phyloP scores from a whole-genome alignment of 1,140 invertebrate genomes.

The Anastrepha ludens region DNA sequence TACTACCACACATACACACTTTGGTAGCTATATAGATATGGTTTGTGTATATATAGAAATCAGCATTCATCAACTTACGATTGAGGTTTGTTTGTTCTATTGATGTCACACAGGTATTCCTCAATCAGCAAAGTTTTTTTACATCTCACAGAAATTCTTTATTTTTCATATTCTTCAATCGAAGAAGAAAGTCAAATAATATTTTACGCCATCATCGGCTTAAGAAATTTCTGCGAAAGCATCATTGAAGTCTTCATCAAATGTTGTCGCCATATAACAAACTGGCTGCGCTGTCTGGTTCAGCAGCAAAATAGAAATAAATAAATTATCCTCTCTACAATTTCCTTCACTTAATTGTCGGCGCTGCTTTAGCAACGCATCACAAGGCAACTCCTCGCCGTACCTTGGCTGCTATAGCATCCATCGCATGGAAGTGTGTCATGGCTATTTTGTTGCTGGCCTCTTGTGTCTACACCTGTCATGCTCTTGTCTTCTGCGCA shows the following conservation, averaged over 20 bases:
- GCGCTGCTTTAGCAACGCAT: not conserved
- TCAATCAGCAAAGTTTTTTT: not conserved
- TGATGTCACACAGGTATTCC: not conserved
- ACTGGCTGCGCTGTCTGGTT: not conserved
- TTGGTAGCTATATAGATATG: too few species aligned
- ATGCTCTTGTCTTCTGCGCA: not conserved
- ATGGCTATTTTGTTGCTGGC: conserved; percentile 6
- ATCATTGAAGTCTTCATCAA: not conserved
- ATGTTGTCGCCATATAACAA: not conserved
- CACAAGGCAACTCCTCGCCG: not conserved
- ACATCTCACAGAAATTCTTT: not conserved
- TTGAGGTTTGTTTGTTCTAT: not conserved
- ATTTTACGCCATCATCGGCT: not conserved
- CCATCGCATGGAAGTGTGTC: conserved; percentile 45
- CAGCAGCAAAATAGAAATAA: not conserved
- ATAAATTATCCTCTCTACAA: not conserved
- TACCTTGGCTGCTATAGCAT: not conserved
- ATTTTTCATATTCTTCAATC: not conserved
- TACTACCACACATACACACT: too few species aligned
- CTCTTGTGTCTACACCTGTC: conserved; percentile 26
- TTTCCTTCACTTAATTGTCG: not conserved
- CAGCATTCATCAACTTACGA: too few species aligned
- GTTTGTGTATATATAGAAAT: too few species aligned
- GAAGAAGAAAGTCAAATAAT: conserved; percentile 30
- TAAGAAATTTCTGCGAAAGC: not conserved